Conservation (phyloP, 2,113 vertebrate genomes). For the Phalacrocorax carbo region DNA sequence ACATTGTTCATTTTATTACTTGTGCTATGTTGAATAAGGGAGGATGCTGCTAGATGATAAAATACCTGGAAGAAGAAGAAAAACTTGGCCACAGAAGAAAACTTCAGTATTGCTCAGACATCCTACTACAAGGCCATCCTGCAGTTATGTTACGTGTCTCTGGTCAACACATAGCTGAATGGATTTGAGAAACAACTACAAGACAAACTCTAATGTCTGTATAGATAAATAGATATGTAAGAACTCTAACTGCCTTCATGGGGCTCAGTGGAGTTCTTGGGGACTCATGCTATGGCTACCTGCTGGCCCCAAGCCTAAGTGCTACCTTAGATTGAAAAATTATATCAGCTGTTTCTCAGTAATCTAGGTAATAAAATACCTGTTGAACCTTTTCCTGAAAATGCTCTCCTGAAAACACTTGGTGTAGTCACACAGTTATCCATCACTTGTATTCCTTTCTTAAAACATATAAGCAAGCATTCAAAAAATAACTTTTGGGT, state of each 20-base stretch:
- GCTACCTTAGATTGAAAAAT: background rate
- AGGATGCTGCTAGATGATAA: background rate
- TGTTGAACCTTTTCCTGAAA: background rate
- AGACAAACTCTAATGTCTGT: background rate
- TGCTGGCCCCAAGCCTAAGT: background rate
- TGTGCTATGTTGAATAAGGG: background rate
- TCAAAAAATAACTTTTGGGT: background rate
- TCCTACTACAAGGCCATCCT: background rate
- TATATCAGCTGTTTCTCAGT: background rate
- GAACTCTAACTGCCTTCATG: background rate
- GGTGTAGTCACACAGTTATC: background rate
- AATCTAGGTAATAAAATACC: background rate
- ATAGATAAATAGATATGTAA: background rate
- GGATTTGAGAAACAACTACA: background rate
- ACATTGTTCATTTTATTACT: constrained; percentile 19
- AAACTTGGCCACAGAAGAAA: background rate
- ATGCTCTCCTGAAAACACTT: background rate
- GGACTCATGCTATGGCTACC: background rate
- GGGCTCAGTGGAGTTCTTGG: background rate
- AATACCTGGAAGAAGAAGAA: background rate
- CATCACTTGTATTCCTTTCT: background rate
- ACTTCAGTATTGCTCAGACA: background rate
- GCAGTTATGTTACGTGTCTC: background rate
- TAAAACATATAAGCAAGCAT: background rate
- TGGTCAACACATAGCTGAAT: background rate